phyloP scores from a whole-genome alignment of 2,113 vertebrate genomes.

The Suricata suricatta region DNA sequence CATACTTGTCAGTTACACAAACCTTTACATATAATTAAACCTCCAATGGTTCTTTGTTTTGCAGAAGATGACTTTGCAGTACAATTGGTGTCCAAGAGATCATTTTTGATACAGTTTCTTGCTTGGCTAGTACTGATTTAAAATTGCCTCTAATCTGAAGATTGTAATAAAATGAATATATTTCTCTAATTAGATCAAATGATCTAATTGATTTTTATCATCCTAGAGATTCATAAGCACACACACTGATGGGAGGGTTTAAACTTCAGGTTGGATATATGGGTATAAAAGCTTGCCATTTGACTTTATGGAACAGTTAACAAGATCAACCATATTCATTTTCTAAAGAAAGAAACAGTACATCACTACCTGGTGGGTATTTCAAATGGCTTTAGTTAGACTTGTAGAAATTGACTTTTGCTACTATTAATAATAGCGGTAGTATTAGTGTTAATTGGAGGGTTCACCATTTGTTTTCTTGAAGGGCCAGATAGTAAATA shows the following conservation, averaged over 20 bases:
- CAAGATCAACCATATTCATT: not conserved
- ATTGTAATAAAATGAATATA: not conserved
- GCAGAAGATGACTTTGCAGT: not conserved
- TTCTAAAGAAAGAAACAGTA: not conserved
- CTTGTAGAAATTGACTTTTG: not conserved
- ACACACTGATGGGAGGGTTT: not conserved
- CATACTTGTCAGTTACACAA: constrained; percentile 51
- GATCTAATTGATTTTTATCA: not conserved
- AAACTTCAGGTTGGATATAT: not conserved
- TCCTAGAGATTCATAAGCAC: not conserved
- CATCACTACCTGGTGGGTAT: not conserved
- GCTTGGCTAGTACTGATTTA: not conserved
- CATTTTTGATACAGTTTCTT: not conserved
- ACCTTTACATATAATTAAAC: constrained; percentile 35
- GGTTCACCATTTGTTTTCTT: not conserved
- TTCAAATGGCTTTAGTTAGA: not conserved
- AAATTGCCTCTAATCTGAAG: not conserved
- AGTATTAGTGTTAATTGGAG: not conserved
- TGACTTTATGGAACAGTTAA: not conserved
- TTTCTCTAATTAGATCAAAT: not conserved
- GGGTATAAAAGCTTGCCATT: not conserved
- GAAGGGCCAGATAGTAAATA: not conserved
- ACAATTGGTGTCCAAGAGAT: not conserved
- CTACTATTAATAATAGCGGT: not conserved
- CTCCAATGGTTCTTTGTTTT: constrained; percentile 22